Base-by-base conservation (phyloP, 2,888 invertebrate species). In the Drosophila kokeensis region DNA sequence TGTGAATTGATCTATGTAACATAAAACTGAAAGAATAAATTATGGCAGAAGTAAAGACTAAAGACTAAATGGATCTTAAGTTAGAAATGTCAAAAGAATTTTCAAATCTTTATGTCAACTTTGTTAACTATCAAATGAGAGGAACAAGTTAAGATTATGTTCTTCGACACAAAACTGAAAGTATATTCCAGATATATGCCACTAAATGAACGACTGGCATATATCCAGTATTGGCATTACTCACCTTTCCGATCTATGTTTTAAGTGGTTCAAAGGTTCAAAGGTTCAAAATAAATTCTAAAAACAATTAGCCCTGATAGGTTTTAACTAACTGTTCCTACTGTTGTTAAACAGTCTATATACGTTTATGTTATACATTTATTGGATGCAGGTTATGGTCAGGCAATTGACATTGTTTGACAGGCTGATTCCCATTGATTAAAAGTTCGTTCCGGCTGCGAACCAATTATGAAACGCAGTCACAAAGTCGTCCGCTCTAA, bases 391-490 rank as follows among this genome's bases (percentile, higher is more conserved):
- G 29, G 24, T 4, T 15, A 27, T n/a, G 27, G 49, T 59, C 27
- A 53, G 38, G 30, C 45, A 58, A 49, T 18, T 60, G 15, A 40
- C 59, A 73, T 59, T 58, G 34, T 15, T 24, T 53, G 69, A 61
- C 59, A 61, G 48, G 1, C 48, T 36, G n/a, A 40, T 53, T 27
- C 42, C 30, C 52, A 75, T 70, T 75, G 34, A 64, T 40, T 61
- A 38, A 50, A 50, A 54, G 38, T 38, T 45, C 36, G 42, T 53
- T 69, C 13, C 55, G 21, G 57, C 61, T 57, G 55, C 42, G 38
- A 21, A 45, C 38, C 78, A 73, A 83, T 83, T 77, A 82, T 64
- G 61, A 69, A 58, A 49, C 38, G 73, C 61, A 69, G 55, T 42
- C 63, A 58, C 60, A 50, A 55, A 67, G 61, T 45, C 52, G 60